Base-by-base conservation (phyloP, 2,888 invertebrate genomes). In the Noctua janthina region DNA sequence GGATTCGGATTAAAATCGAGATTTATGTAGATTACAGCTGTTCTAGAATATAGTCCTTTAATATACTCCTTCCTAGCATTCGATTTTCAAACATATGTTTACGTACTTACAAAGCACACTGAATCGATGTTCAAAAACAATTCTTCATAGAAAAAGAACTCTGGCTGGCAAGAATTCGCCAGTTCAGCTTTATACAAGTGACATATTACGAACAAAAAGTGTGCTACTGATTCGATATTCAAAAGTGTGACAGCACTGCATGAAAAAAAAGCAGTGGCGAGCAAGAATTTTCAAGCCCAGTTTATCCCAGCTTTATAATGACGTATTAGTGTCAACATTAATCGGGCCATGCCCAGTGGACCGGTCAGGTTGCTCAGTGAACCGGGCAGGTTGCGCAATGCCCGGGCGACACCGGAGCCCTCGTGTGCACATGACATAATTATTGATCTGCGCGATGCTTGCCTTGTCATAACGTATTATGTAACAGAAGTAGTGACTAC, bases 361-460 rank as follows among this genome's bases (percentile, higher is more conserved):
- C 85, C 89, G 89, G 89, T 89, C 84, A 83, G 87, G 68, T 94
- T 94, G 87, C 91, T 68, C 89, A 89, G 82, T 91, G 90, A 89
- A 87, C 86, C 89, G 89, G 89, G 90, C 83, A 83, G 87, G 67
- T 95, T 94, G 87, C 91, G 92, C 90, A 94, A 94, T 83, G 70
- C 83, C 82, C 76, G 76, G 88, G 76, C 85, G 92, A 91, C 92
- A 93, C 89, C 91, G 88, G 90, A 92, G 91, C 92, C 92, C 90
- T 91, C 86, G 84, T 82, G 80, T 89, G 85, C 89, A 85, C 88
- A 89, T 94, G 93, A 93, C 93, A 94, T 94, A 93, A 94, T 93
- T 93, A 93, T 91, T 83, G 91, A 88, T 89, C 89, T 84, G 76
- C 74, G 73, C 76, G 75, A 82, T 83, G 90, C 89, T 87, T 87